phyloP scores from a whole-genome alignment of 2,797 vertebrate genomes.

The Aplochiton taeniatus region DNA sequence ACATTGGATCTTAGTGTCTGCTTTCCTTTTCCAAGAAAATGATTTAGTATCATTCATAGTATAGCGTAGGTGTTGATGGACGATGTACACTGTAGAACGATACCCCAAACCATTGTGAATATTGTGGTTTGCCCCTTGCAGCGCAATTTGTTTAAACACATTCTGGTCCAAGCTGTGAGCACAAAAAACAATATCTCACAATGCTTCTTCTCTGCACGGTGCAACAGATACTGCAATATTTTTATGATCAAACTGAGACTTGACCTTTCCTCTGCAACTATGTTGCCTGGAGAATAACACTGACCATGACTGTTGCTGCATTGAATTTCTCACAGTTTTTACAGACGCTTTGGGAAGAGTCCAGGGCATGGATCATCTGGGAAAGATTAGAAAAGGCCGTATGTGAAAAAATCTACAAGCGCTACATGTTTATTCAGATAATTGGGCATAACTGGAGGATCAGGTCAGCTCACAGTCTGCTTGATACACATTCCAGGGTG shows the following conservation, averaged over 20 bases:
- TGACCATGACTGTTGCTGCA: constrained; percentile 62
- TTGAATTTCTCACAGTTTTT: constrained; percentile 82
- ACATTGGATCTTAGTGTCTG: constrained; percentile 48
- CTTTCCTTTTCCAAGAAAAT: constrained; percentile 43
- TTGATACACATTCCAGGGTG: constrained; percentile 3
- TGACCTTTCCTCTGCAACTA: constrained; percentile 38
- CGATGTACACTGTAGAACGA: constrained; percentile 32
- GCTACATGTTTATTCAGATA: constrained; percentile 53
- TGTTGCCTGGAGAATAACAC: constrained; percentile 39
- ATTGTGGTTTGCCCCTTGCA: constrained; percentile 24
- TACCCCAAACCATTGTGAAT: constrained; percentile 30
- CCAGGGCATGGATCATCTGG: constrained; percentile 76
- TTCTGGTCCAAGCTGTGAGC: constrained; percentile 2
- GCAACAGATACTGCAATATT: constrained; percentile 39
- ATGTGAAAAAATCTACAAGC: constrained; percentile 64
- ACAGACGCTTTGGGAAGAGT: constrained; percentile 77
- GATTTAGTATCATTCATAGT: constrained; percentile 57
- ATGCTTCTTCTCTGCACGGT: constrained; percentile 30
- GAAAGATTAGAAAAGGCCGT: constrained; percentile 78
- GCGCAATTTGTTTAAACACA: constrained; percentile 11
- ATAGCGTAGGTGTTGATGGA: constrained; percentile 54
- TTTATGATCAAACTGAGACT: constrained; percentile 29
- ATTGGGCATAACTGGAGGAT: constrained; percentile 41
- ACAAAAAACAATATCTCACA: constrained; percentile 22
- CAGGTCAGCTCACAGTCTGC: constrained; percentile 26